phyloP scores from a whole-genome alignment of 2,113 vertebrate species.

The Pangasianodon hypophthalmus region DNA sequence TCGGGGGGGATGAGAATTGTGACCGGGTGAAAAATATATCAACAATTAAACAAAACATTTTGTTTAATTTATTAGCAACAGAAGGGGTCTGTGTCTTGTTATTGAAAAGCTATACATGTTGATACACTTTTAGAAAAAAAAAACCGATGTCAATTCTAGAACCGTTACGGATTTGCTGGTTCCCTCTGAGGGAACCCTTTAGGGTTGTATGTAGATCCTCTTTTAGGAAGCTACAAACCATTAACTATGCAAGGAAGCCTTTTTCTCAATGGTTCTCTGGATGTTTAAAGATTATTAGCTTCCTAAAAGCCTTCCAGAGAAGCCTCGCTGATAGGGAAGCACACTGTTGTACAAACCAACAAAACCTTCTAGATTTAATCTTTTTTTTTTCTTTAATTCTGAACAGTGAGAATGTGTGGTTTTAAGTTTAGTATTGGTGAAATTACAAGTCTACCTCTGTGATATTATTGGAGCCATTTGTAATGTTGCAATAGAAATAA shows the following conservation, averaged over 20 bases:
- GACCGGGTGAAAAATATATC: not conserved
- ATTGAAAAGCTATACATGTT: not conserved
- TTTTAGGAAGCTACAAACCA: not conserved
- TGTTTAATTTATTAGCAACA: not conserved
- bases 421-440: not conserved
- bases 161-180: not conserved
- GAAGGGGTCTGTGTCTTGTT: not conserved
- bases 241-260: not conserved
- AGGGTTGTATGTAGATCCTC: too few species aligned
- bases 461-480: not conserved
- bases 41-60: not conserved
- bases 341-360: not conserved
- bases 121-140: not conserved
- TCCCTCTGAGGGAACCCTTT: too few species aligned
- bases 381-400: not conserved
- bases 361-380: not conserved
- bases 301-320: not conserved
- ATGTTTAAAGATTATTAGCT: not conserved
- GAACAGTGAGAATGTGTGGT: not conserved
- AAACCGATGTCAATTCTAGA: not conserved
- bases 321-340: not conserved
- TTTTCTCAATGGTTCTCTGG: too few species aligned
- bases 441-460: not conserved
- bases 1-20: not conserved
- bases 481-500: not conserved